phyloP scores from a whole-genome alignment of 2,113 vertebrate genomes.

The Cairina moschata region DNA sequence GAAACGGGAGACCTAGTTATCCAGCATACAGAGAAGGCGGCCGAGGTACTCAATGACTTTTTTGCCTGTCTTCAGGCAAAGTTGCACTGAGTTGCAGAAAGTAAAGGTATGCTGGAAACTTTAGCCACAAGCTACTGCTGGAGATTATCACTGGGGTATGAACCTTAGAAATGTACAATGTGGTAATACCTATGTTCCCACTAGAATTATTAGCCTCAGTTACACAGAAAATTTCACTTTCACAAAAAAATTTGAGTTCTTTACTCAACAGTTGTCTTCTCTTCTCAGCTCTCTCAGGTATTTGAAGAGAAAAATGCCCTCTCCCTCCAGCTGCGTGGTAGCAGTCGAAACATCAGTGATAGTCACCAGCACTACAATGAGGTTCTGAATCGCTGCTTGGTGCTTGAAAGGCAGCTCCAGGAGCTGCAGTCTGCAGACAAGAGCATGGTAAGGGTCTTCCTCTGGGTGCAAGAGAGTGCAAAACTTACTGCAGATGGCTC shows the following conservation, averaged over 20 bases:
- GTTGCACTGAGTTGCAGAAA: no score
- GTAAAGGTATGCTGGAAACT: background rate
- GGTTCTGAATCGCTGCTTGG: conserved; percentile 68
- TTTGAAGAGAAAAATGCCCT: conserved; percentile 83
- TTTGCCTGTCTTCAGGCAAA: no score
- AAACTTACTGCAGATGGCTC: background rate
- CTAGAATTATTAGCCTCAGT: background rate
- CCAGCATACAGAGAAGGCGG: no score
- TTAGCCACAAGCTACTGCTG: background rate
- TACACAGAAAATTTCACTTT: background rate
- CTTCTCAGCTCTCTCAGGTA: conserved; percentile 79
- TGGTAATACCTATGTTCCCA: background rate
- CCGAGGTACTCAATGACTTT: no score
- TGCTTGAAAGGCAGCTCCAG: conserved; percentile 76
- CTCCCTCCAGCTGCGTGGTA: conserved; percentile 73
- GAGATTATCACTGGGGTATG: background rate
- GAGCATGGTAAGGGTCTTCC: background rate
- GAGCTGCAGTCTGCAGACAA: conserved; percentile 69
- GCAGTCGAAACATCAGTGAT: conserved; percentile 64
- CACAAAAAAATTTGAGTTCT: background rate
- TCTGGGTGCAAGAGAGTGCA: background rate
- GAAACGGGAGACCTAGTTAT: no score
- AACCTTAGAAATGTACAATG: fast-evolving
- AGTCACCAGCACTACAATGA: conserved; percentile 73
- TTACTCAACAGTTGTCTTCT: background rate